phyloP scores from a whole-genome alignment of 2,797 vertebrate species.

The Poecilia picta region DNA sequence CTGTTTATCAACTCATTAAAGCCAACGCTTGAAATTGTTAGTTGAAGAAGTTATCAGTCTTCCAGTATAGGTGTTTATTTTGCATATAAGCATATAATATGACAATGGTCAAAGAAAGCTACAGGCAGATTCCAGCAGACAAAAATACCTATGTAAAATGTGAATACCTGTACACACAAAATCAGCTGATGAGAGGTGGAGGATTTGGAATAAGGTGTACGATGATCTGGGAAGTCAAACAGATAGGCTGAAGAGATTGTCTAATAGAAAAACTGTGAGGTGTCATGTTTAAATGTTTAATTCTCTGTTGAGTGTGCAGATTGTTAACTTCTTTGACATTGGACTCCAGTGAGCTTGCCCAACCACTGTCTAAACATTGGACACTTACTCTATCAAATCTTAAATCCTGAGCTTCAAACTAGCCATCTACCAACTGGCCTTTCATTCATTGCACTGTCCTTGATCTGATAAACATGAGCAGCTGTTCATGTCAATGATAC shows the following conservation, averaged over 20 bases:
- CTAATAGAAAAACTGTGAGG: constrained; percentile 71
- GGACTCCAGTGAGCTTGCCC: constrained; percentile 46
- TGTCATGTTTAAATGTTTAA: constrained; percentile 78
- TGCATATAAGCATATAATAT: constrained; percentile 41
- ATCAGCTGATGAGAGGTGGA: constrained; percentile 52
- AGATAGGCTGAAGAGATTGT: constrained; percentile 54
- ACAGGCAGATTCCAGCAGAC: constrained; percentile 34
- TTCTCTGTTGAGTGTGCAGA: constrained; percentile 72
- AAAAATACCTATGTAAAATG: constrained; percentile 61
- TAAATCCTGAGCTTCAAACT: constrained; percentile 48
- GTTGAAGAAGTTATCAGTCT: constrained; percentile 69
- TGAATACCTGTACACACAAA: constrained; percentile 65
- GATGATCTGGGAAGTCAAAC: constrained; percentile 52
- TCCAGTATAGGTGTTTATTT: constrained; percentile 35
- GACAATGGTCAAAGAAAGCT: constrained; percentile 34
- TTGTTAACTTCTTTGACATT: constrained; percentile 71
- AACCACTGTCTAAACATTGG: constrained; percentile 68
- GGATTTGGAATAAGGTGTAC: constrained; percentile 59
- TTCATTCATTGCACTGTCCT: constrained; percentile 42
- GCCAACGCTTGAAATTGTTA: constrained; percentile 43
- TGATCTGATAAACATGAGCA: constrained; percentile 58
- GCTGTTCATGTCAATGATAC: constrained; percentile 70
- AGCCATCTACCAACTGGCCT: constrained; percentile 35
- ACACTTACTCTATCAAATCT: constrained; percentile 73
- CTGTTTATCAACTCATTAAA: constrained; percentile 49